phyloP scores from a whole-genome alignment of 2,797 vertebrate species.

The Neopelma chrysocephalum region DNA sequence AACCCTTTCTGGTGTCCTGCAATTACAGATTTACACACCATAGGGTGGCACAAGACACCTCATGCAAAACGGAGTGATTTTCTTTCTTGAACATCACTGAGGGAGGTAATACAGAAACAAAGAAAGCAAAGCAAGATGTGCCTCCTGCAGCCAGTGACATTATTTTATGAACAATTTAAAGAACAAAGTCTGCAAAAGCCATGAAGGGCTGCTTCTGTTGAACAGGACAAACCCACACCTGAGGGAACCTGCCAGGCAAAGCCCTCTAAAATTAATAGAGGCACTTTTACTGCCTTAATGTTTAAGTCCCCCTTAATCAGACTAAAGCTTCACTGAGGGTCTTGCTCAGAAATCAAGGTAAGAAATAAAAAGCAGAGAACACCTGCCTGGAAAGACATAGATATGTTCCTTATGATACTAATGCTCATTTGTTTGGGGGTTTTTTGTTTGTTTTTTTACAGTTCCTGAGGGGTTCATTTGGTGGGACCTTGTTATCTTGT shows the following conservation, averaged over 20 bases:
- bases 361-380: too few relatives aligned
- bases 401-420: rapidly evolving
- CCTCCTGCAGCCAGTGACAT: rapidly evolving
- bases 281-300: rapidly evolving
- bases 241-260: neutral
- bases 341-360: neutral
- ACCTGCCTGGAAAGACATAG: neutral
- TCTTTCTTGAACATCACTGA: rapidly evolving
- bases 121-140: neutral
- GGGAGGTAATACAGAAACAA: rapidly evolving
- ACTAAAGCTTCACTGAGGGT: rapidly evolving
- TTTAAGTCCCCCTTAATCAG: neutral
- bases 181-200: neutral
- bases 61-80: rapidly evolving
- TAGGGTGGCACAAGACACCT: neutral
- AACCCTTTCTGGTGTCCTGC: rapidly evolving
- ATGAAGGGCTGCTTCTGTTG: rapidly evolving
- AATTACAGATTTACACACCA: rapidly evolving
- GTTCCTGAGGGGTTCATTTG: neutral
- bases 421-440: neutral
- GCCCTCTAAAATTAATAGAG: rapidly evolving
- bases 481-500: neutral
- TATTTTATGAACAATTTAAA: rapidly evolving
- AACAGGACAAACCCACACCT: neutral
- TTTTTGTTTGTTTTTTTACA: neutral